These are phyloP conservation scores for Passer montanus DNA, from an alignment of 2,113 vertebrate species.

Conservation along the genomic window DNA sequence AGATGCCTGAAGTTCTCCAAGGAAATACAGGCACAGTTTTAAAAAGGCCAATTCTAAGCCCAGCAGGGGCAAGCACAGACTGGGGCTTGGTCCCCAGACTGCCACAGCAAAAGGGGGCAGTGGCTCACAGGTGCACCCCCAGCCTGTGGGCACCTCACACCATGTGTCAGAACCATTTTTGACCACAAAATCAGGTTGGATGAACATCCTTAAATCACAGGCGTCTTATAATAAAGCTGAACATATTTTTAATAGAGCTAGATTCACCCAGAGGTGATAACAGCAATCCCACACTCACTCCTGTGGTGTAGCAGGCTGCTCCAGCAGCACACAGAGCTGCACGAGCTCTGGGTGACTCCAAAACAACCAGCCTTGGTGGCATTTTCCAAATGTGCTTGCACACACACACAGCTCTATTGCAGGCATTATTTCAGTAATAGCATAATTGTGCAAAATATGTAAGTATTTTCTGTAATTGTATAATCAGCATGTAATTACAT, in stretches of 20 bases:
- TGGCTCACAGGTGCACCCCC: background rate
- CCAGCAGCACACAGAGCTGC: background rate
- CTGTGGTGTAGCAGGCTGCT: background rate
- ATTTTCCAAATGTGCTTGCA: background rate
- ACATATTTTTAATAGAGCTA: background rate
- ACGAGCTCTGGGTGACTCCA: rapidly evolving
- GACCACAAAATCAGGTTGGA: background rate
- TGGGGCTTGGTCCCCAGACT: rapidly evolving
- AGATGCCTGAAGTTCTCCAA: background rate
- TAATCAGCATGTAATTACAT: conserved; percentile 44
- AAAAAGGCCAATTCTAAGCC: background rate
- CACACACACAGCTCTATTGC: background rate
- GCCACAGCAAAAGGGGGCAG: background rate
- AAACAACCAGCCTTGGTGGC: background rate
- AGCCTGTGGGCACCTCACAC: rapidly evolving
- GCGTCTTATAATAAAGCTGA: background rate
- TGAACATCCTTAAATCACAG: background rate
- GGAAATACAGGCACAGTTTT: rapidly evolving
- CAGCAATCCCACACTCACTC: background rate
- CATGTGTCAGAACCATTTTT: rapidly evolving
- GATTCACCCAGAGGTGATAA: background rate
- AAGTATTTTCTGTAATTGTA: conserved; percentile 43
- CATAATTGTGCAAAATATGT: conserved; percentile 36
- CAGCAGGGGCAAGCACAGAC: background rate
- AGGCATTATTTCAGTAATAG: conserved; percentile 20